phyloP scores from a whole-genome alignment of 2,113 vertebrate species.

The Choloepus hoffmanni region DNA sequence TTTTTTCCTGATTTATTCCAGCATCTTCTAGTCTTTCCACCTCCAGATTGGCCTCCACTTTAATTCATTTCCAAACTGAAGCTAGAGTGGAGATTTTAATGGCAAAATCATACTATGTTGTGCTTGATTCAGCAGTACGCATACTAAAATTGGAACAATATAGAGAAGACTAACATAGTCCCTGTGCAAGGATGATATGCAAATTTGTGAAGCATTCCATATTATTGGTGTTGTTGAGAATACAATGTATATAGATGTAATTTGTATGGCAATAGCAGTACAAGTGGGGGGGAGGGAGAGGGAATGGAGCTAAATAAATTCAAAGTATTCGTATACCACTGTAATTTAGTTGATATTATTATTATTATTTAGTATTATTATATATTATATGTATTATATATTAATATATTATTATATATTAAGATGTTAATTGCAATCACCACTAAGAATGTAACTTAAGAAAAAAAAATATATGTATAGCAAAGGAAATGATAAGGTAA shows the following conservation, averaged over 20 bases:
- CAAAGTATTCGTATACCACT: not conserved
- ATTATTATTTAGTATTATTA: not conserved
- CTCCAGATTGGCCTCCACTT: conserved; percentile 10
- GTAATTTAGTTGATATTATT: not conserved
- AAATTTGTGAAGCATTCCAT: not conserved
- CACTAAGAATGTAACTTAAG: not conserved
- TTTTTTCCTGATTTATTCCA: not conserved
- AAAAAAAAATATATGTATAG: not conserved
- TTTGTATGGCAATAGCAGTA: not conserved
- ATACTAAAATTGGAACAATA: not conserved
- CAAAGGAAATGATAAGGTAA: not conserved
- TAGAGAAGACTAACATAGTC: not conserved
- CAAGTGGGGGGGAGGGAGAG: not conserved
- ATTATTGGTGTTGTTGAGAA: not conserved
- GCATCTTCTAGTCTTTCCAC: not conserved
- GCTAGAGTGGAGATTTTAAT: not conserved
- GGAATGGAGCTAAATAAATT: not conserved
- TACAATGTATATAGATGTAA: not conserved
- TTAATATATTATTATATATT: not conserved
- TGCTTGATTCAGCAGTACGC: not conserved
- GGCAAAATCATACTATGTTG: not conserved
- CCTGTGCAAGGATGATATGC: not conserved
- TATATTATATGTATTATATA: too few relatives aligned
- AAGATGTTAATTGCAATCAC: not conserved
- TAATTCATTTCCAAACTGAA: not conserved